Percentiles rank a stretch among this genome's conserved stretches.
Conservation (phyloP, 35 echinoderm and acorn worm genomes). For the Eucidaris tribuloides region DNA sequence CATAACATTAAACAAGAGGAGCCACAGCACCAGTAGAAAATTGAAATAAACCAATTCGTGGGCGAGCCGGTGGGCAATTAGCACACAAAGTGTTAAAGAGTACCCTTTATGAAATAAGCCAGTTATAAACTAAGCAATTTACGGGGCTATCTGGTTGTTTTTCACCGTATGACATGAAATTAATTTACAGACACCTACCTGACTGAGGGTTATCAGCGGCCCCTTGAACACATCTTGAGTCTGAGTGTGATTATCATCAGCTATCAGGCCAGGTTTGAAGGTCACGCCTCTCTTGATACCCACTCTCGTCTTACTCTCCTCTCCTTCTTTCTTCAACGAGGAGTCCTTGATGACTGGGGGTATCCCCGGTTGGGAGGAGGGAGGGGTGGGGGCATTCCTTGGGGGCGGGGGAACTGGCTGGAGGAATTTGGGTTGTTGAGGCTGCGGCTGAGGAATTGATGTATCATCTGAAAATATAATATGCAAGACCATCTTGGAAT, state of each 20-base stretch:
- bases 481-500: no score
- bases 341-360: constrained; percentile 31
- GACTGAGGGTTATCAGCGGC: constrained; percentile 72
- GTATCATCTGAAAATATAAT: no score
- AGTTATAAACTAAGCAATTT: no score
- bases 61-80: no score
- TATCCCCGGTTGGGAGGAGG: constrained; percentile 2
- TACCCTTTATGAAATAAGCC: no score
- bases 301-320: constrained; percentile 11
- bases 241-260: not conserved
- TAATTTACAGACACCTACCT: constrained; percentile 81
- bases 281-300: constrained; percentile 68
- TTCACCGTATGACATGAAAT: not conserved
- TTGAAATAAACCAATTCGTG: no score
- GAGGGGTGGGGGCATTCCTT: constrained; percentile 26
- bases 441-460: no score
- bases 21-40: no score
- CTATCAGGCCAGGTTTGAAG: constrained; percentile 76
- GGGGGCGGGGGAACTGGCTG: constrained; percentile 26
- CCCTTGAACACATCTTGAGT: constrained; percentile 36
- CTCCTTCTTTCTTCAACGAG: not conserved
- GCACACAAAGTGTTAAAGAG: no score
- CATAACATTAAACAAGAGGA: no score
- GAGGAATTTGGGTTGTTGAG: no score
- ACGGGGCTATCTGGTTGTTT: not conserved